Percentiles rank a stretch among this genome's conserved stretches.
phyloP scores from a whole-genome alignment of 92 coral and sea anemone genomes.

The Bergia puertoricense region DNA sequence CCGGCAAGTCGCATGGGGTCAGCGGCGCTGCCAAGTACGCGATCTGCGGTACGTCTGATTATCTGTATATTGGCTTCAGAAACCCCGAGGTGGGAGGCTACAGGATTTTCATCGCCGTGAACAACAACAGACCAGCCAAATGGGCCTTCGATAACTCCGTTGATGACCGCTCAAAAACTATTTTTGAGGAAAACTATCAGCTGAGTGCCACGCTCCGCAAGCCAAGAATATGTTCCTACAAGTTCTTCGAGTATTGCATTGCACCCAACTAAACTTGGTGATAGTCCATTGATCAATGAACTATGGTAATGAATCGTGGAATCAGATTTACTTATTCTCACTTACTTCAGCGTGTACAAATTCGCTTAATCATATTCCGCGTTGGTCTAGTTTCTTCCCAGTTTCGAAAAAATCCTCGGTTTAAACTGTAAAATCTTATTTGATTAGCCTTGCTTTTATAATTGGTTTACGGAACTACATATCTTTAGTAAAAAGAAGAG shows the following conservation, averaged over 20 bases:
- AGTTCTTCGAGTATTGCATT: conserved; percentile 34
- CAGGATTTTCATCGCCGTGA: conserved; percentile 30
- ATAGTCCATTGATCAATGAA: not conserved
- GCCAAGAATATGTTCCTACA: conserved; percentile 26
- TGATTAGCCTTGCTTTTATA: not conserved
- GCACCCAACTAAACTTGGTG: conserved; percentile 15
- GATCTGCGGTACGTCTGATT: conserved; percentile 29
- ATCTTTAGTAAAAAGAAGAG: too few relatives aligned
- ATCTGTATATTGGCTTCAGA: conserved; percentile 29
- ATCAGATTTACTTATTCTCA: not conserved
- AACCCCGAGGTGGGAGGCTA: conserved; percentile 32
- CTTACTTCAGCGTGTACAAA: not conserved
- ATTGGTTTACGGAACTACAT: too few relatives aligned
- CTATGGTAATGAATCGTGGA: not conserved
- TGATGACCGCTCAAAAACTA: conserved; percentile 28
- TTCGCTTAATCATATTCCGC: not conserved
- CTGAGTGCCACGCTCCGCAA: conserved; percentile 28
- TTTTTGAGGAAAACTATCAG: conserved; percentile 30
- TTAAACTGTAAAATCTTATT: not conserved
- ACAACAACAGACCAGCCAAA: conserved; percentile 29
- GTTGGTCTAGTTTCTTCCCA: not conserved
- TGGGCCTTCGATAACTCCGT: conserved; percentile 42
- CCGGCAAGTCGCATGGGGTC: conserved; percentile 29
- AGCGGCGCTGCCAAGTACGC: conserved; percentile 41
- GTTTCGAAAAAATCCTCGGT: not conserved